Evolutionary conservation across 2,888 invertebrate species (phyloP).

Genomic region (Liodrosophila aerea): DNA sequence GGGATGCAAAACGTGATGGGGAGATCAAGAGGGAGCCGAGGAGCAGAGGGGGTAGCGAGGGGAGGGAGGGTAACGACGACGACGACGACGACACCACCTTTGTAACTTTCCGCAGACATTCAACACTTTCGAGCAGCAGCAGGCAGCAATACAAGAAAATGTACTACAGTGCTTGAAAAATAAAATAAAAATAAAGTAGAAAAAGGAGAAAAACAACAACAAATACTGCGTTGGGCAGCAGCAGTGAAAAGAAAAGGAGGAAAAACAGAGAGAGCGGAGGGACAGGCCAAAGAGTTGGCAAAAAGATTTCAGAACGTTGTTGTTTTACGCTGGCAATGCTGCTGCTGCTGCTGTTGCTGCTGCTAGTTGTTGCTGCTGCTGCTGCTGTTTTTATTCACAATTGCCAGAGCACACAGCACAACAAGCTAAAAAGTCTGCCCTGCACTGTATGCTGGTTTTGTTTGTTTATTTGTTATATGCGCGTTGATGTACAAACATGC

Average conservation of each 20-base stretch:
- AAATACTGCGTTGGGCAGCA: slow-evolving; percentile 45
- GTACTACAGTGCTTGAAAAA: slow-evolving; percentile 41
- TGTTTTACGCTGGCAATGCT: slow-evolving; percentile 40
- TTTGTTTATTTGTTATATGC: slow-evolving; percentile 62
- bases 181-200: slow-evolving; percentile 19
- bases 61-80: slow-evolving; percentile 3
- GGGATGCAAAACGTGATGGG: slow-evolving; percentile 16
- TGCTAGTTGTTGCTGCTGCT: slow-evolving; percentile 28
- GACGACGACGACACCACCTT: slow-evolving; percentile 57
- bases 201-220: slow-evolving; percentile 31
- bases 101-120: slow-evolving; percentile 70
- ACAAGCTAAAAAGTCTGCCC: slow-evolving; percentile 55
- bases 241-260: slow-evolving; percentile 41
- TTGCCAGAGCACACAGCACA: slow-evolving; percentile 54
- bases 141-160: slow-evolving; percentile 48
- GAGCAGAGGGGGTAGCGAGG: not conserved
- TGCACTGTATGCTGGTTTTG: slow-evolving; percentile 41
- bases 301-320: slow-evolving; percentile 65
- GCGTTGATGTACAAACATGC: slow-evolving; percentile 66
- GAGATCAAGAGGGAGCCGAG: not conserved
- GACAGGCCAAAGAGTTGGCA: slow-evolving; percentile 15
- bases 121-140: slow-evolving; percentile 64
- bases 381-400: slow-evolving; percentile 57
- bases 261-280: slow-evolving; percentile 34
- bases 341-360: slow-evolving; percentile 24